Evolutionary conservation across 1,140 invertebrate species (phyloP), one percentile per base, ranked within the genome.

Genomic region (Drosophila guanche): DNA sequence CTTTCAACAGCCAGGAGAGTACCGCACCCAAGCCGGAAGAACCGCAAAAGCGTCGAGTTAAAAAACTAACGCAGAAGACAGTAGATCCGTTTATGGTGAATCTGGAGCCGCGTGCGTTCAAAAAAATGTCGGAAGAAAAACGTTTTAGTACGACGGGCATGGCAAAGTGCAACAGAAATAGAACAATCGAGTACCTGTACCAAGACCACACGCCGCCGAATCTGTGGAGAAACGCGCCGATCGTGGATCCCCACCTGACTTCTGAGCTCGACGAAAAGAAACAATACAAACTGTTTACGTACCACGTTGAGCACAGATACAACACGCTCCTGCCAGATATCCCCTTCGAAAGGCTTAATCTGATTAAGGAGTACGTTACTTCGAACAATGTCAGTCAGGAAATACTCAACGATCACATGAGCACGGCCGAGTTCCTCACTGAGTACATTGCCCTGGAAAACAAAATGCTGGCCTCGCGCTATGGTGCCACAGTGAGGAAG

Each of bases 311-410:
- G 63, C 90, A 90, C 43, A 71, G 90, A 22, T 91, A 91, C 22
- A 91, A 91, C 42, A 91, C 90, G 0, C 71, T 90, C 0, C 53
- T 91, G 22, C 74, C 80, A 0, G 90, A 91, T 50, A 91, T 91
- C 43, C 80, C 84, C 2, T 91, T 91, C 16, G 71, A 86, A 16
- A 66, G 90, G 2, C 54, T 91, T 5, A 90, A 81, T 65, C 61
- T 89, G 16, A 84, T 91, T 1, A 91, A 91, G 41, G 88, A 91
- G 62, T 91, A 72, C 61, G 80, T 91, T 0, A 48, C 84, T 22
- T 48, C 66, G 5, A 70, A 89, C 41, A 73, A 80, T 0, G 46
- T 90, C 46, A 41, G 68, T 1, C 50, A 51, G 3, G 77, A 69
- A 10, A 63, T 58, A 14, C 54, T 78, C 0, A 67, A 70, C 29